Evolutionary conservation across 2,113 vertebrate genomes (phyloP).

Genomic region (Lepisosteus oculatus): DNA sequence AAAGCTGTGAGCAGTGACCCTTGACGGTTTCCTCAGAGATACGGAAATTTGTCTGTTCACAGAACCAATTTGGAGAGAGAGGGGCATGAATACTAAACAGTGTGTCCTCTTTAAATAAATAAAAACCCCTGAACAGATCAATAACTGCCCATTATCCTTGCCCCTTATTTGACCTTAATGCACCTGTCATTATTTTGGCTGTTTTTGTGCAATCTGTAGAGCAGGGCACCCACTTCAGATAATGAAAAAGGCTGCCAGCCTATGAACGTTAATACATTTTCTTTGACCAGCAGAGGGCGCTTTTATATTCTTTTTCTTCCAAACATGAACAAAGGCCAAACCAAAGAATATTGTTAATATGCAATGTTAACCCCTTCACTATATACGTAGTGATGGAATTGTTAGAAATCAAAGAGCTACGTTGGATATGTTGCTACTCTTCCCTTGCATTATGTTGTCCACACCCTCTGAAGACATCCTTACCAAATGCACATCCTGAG

Average conservation of each 20-base stretch:
- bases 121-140: background rate
- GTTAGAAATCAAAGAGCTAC: too few relatives aligned
- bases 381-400: too few relatives aligned
- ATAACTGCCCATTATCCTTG: background rate
- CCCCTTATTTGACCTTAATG: background rate
- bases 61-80: background rate
- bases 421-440: background rate
- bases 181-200: background rate
- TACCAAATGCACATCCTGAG: too few relatives aligned
- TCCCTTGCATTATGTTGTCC: too few relatives aligned
- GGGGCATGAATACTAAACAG: background rate
- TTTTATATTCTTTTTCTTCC: constrained; percentile 8
- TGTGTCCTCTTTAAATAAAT: background rate
- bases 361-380: too few relatives aligned
- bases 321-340: background rate
- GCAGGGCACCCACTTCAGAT: too few relatives aligned
- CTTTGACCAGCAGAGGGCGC: constrained; percentile 13
- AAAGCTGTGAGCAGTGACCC: too few relatives aligned
- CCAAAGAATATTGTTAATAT: too few relatives aligned
- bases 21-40: too few relatives aligned
- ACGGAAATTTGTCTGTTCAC: background rate
- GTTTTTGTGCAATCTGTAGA: too few relatives aligned
- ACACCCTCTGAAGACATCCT: too few relatives aligned
- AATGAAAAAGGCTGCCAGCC: too few relatives aligned
- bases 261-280: background rate